Evolutionary conservation across 2,888 invertebrate species (phyloP), one percentile per base, ranked within the genome.

Genomic region (Linnaemya vulpina): DNA sequence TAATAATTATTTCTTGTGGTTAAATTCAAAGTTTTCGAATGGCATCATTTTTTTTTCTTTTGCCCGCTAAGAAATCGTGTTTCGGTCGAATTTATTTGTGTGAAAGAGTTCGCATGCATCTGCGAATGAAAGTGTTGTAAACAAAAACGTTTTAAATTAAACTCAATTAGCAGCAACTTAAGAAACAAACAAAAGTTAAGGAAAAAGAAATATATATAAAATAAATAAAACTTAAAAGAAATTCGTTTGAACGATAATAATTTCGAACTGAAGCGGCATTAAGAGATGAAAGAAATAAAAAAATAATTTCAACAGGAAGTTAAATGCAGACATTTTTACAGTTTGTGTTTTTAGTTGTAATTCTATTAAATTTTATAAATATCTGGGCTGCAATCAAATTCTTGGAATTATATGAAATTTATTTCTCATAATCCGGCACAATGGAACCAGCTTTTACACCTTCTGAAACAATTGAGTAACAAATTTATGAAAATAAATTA

Each of bases 51-150:
- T 40, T 25, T 8, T 40, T 40, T 13, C 20, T 43, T 43, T 8
- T 13, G 4, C 20, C 76, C 58, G 15, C 53, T 43, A 43, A 13
- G 20, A 13, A 13, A 11, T 35, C 7, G 9, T 1, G 30, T 49
- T 38, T 20, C 35, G 8, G 0, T 40, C 3, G 20, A 62, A 20
- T 22, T 43, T 55, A 7, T 43, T 35, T 60, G 35, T 60, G 46
- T 73, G 13, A 30, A 17, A 76, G 68, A 76, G 30, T 82, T 82
- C 76, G 40, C 82, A 82, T 82, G 58, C 76, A 76, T 76, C 76
- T 76, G 82, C 63, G 63, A 82, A 82, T 82, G 55, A 76, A 76
- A 65, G 63, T 63, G 63, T 71, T 70, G 70, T 71, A 82, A 82
- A 76, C 76, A 82, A 82, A 76, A 58, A 17, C 17, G n/a, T 30